These are phyloP conservation scores for Brachionus koreanus DNA, from an alignment of 1,140 invertebrate species.

Conservation along the genomic window DNA sequence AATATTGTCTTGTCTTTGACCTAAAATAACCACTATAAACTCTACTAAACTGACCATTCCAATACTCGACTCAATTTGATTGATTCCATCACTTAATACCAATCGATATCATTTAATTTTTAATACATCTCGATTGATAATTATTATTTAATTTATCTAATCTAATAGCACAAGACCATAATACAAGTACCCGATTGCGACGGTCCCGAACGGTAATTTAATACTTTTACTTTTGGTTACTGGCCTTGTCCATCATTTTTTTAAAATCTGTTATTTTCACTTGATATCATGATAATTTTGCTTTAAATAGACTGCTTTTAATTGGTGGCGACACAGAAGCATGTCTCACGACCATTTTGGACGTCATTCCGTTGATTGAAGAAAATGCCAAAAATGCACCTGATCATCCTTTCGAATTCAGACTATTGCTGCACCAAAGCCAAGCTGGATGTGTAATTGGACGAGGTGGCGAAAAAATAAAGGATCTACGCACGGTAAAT, in stretches of 20 bases:
- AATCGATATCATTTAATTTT: neutral
- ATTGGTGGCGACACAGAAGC: constrained; percentile 36
- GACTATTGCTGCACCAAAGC: constrained; percentile 92
- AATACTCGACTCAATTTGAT: constrained; percentile 6
- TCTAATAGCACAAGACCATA: constrained; percentile 86
- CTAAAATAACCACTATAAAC: neutral
- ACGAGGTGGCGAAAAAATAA: constrained; percentile 88
- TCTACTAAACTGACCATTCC: neutral
- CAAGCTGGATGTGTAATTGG: constrained; percentile 94
- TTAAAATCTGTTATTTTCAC: neutral
- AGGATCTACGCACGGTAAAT: constrained; percentile 86
- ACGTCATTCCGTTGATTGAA: constrained; percentile 43
- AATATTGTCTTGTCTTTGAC: constrained; percentile 30
- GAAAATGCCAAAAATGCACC: neutral
- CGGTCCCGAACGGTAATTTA: constrained; percentile 86
- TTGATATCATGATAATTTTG: neutral
- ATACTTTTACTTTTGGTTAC: constrained; percentile 25
- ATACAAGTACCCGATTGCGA: constrained; percentile 98
- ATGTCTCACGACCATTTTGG: neutral
- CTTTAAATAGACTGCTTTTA: constrained; percentile 24
- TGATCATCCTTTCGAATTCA: constrained; percentile 65
- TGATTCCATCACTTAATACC: neutral
- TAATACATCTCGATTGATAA: neutral
- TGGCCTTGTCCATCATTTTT: constrained; percentile 20
- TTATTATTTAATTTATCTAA: constrained; percentile 6